These are phyloP conservation scores for Chondrosia reniformis DNA, from an alignment of 37 sponge, comb jelly and placozoan species.

Conservation along the genomic window DNA sequence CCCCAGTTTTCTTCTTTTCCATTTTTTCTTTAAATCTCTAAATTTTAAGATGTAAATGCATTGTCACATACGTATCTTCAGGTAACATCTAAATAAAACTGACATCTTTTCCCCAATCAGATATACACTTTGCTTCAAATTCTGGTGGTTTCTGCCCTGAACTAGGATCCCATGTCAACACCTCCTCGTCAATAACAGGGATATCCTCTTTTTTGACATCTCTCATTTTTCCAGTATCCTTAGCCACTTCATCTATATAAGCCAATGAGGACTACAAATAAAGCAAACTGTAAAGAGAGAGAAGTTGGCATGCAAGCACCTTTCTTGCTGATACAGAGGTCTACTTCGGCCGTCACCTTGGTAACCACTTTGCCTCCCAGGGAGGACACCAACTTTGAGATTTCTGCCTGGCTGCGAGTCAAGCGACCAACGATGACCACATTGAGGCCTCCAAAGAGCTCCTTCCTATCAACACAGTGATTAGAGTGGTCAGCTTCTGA, in stretches of 20 bases:
- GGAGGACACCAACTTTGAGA: slow-evolving; percentile 33
- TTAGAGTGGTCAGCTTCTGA: too few species aligned
- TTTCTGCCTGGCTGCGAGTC: slow-evolving; percentile 27
- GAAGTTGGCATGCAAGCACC: slow-evolving; percentile 7
- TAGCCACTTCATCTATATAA: slow-evolving; percentile 62
- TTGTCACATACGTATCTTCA: too few species aligned
- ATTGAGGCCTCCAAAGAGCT: slow-evolving; percentile 60
- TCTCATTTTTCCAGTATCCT: slow-evolving; percentile 62
- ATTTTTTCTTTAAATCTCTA: too few species aligned
- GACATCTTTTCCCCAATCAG: slow-evolving; percentile 68
- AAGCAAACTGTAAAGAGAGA: too few species aligned
- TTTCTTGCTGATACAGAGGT: slow-evolving; percentile 68
- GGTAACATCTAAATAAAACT: too few species aligned
- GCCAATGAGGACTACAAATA: not conserved
- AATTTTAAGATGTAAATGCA: too few species aligned
- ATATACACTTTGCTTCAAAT: slow-evolving; percentile 63
- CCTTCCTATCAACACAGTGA: too few species aligned
- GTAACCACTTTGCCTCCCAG: slow-evolving; percentile 67
- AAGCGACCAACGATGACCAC: slow-evolving; percentile 72
- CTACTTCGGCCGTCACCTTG: slow-evolving; percentile 31
- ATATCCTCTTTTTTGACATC: slow-evolving; percentile 60
- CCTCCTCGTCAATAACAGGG: slow-evolving; percentile 63
- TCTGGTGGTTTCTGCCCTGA: slow-evolving; percentile 59
- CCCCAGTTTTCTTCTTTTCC: too few species aligned
- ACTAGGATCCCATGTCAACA: slow-evolving; percentile 26